Base-by-base conservation (phyloP, 1,140 invertebrate species). In the Micrasema longulum region DNA sequence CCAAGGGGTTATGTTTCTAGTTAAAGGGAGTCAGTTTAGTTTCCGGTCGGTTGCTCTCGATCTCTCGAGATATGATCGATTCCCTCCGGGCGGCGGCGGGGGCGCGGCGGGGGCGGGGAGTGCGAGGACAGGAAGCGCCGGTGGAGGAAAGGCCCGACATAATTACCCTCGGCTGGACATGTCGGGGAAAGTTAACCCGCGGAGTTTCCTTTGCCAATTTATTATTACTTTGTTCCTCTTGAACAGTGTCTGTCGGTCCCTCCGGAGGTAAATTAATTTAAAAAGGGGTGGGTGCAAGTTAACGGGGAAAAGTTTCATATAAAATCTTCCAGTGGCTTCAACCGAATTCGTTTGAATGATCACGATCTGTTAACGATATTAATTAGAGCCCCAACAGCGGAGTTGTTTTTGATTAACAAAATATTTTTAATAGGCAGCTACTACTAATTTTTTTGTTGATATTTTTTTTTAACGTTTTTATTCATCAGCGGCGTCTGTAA, bases 201-300 rank as follows among this genome's bases (percentile, higher is more conserved):
- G 31, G 55, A 38, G 35, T 60, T 60, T 60, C 55, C 55, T 60
- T 60, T 60, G 16, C 55, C 55, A 35, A 60, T 60, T 60, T 60
- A 60, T 60, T 60, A 60, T 60, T 60, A 60, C 55, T 60, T 60
- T 60, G 55, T 60, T 60, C 55, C 36, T 41, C 55, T 53, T 53
- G 50, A 38, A 35, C 26, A 60, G 53, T 35, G 53, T 38, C 55
- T 60, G 55, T 41, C 55, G 48, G 48, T 22, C 26, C 7, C 26
- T 31, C 20, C 48, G 55, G 55, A 60, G 55, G 55, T 60, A 38
- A 60, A 60, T 60, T 60, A 38, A 60, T 60, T 60, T 60, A 18
- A 41, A 31, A 60, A 60, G 35, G 55, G 55, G 55, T 31, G 23
- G 50, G 50, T 14, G 20, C 12, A 26, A 23, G 20, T 43, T 7